Conservation (phyloP, 2,113 vertebrate species). For the Hiodon alosoides region DNA sequence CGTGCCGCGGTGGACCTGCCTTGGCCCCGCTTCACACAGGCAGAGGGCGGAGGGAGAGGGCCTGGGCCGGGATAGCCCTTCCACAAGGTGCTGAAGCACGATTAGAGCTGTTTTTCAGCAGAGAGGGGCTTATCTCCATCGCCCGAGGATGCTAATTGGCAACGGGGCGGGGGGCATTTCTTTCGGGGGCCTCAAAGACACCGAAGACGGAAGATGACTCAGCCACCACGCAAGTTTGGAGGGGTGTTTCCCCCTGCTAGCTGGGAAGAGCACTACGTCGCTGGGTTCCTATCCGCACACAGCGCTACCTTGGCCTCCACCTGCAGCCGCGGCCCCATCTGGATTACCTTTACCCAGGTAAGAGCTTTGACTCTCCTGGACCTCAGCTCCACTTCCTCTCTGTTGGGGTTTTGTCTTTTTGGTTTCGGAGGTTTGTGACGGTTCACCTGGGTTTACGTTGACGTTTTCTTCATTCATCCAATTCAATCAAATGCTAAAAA, state of each 20-base stretch:
- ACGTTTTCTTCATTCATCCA: background rate
- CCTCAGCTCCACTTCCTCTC: background rate
- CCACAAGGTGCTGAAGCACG: constrained; percentile 52
- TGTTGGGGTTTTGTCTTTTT: background rate
- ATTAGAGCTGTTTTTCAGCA: constrained; percentile 50
- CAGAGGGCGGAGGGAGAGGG: constrained; percentile 26
- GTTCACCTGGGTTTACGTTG: background rate
- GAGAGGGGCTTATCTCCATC: constrained; percentile 50
- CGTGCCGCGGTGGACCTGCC: background rate
- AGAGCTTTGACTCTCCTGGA: background rate
- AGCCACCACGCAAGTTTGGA: constrained; percentile 14
- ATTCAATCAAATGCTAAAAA: background rate
- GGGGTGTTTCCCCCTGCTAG: constrained; percentile 58
- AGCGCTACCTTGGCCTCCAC: background rate
- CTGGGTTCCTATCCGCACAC: background rate
- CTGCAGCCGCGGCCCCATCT: background rate
- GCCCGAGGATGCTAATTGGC: constrained; percentile 19
- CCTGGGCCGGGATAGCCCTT: constrained; percentile 64
- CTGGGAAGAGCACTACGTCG: background rate
- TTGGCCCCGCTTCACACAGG: background rate
- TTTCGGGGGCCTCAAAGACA: background rate
- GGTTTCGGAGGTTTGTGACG: too few relatives aligned
- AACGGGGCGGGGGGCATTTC: constrained; percentile 22
- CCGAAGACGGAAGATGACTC: constrained; percentile 31
- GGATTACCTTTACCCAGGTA: constrained; percentile 12